These are phyloP conservation scores for Brachionichthys hirsutus DNA, from an alignment of 2,113 vertebrate genomes.

Conservation along the genomic window DNA sequence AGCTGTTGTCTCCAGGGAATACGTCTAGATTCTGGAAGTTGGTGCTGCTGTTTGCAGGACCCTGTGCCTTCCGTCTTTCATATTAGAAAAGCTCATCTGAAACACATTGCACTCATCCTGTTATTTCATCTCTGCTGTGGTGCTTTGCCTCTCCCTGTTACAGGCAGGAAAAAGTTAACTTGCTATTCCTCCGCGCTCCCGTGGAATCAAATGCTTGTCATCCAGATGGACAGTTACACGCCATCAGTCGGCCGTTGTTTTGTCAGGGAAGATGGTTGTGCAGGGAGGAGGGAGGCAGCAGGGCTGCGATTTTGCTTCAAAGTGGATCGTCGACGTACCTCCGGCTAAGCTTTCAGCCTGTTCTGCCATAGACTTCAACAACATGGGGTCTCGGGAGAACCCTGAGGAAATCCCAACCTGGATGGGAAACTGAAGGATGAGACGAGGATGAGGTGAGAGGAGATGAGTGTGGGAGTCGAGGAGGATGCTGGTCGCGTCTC, in stretches of 20 bases:
- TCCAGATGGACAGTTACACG: slow-evolving; percentile 8
- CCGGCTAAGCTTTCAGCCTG: slow-evolving; percentile 35
- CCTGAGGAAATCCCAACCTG: slow-evolving; percentile 38
- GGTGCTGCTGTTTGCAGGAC: slow-evolving; percentile 3
- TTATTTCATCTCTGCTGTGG: slow-evolving; percentile 4
- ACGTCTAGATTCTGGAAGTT: slow-evolving; percentile 31
- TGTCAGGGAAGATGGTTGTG: slow-evolving; percentile 7
- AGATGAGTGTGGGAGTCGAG: neutral
- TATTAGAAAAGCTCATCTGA: slow-evolving; percentile 17
- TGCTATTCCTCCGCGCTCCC: slow-evolving; percentile 1
- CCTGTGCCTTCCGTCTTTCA: slow-evolving; percentile 1
- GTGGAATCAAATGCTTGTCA: slow-evolving; percentile 14
- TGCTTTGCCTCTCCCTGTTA: neutral
- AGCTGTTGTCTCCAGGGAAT: slow-evolving; percentile 8
- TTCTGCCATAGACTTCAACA: slow-evolving; percentile 12
- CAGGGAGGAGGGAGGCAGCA: slow-evolving; percentile 11
- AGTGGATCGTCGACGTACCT: slow-evolving; percentile 30
- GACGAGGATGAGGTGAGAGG: slow-evolving; percentile 3
- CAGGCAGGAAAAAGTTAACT: too few relatives aligned
- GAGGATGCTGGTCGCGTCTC: neutral
- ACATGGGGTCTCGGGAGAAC: slow-evolving; percentile 32
- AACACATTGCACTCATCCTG: slow-evolving; percentile 5
- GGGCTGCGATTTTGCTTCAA: slow-evolving; percentile 23
- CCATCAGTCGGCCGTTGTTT: slow-evolving; percentile 15
- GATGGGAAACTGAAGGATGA: slow-evolving; percentile 22